Evolutionary conservation across 2,888 invertebrate genomes (phyloP).

Genomic region (Eledona agricola): DNA sequence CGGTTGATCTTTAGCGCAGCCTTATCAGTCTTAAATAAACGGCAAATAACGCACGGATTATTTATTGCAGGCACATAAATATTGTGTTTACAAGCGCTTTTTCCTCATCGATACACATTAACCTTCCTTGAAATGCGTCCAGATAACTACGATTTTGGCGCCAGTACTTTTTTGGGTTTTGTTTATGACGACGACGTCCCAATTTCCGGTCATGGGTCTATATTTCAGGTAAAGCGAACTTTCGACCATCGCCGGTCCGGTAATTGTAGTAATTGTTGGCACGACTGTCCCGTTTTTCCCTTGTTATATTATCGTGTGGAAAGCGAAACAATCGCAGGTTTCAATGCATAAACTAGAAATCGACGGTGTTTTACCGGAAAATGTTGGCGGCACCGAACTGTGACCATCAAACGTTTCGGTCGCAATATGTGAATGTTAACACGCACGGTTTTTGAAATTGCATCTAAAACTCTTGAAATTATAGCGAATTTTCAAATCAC

Average conservation of each 20-base stretch:
- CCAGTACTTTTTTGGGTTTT: neutral
- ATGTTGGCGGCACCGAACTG: no score
- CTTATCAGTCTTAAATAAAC: slow-evolving; percentile 19
- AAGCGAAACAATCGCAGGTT: slow-evolving; percentile 23
- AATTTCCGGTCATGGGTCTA: slow-evolving; percentile 1
- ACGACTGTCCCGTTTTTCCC: slow-evolving; percentile 21
- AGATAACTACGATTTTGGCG: neutral
- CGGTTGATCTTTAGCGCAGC: slow-evolving; percentile 28
- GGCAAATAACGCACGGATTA: slow-evolving; percentile 11
- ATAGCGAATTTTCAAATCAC: no score
- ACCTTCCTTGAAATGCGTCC: slow-evolving; percentile 6
- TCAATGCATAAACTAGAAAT: slow-evolving; percentile 13
- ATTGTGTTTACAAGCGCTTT: slow-evolving; percentile 6
- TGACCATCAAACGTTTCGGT: neutral
- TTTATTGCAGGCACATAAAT: slow-evolving; percentile 18
- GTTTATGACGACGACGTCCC: neutral
- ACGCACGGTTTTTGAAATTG: no score
- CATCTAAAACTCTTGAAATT: no score
- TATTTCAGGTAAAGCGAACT: slow-evolving; percentile 4
- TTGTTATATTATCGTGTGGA: slow-evolving; percentile 18
- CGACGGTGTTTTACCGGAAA: slow-evolving; percentile 2
- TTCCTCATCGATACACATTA: slow-evolving; percentile 12
- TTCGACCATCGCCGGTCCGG: slow-evolving; percentile 20
- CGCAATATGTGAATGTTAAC: no score
- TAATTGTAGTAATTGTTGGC: slow-evolving; percentile 24